These are phyloP conservation scores for Notospermus geniculatus DNA, from an alignment of 1,140 invertebrate species.

Conservation along the genomic window DNA sequence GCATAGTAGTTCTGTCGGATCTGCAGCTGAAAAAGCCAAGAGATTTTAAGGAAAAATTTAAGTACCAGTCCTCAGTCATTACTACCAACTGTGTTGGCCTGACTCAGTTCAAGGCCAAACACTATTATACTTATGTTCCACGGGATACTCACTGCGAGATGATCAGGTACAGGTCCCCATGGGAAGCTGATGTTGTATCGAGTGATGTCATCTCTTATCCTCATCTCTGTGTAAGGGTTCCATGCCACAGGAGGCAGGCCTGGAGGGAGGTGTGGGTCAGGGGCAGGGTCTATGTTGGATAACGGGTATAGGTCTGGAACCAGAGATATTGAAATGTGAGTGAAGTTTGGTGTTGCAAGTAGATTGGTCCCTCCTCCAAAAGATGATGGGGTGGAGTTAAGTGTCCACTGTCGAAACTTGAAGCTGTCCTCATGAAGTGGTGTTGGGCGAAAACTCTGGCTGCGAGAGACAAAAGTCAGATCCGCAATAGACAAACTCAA, in stretches of 20 bases:
- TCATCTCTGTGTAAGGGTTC: conserved; percentile 84
- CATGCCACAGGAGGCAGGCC: conserved; percentile 74
- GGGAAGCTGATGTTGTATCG: conserved; percentile 76
- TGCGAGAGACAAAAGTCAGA: too few relatives aligned
- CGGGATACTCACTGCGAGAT: neutral
- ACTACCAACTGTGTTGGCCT: too few relatives aligned
- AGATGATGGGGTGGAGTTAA: too few relatives aligned
- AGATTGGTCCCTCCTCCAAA: too few relatives aligned
- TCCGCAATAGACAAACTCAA: too few relatives aligned
- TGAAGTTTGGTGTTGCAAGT: too few relatives aligned
- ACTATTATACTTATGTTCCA: too few relatives aligned
- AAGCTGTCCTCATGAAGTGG: too few relatives aligned
- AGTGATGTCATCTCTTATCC: conserved; percentile 73
- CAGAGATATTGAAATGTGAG: too few relatives aligned
- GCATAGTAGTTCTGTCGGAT: conserved; percentile 82
- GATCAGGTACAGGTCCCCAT: conserved; percentile 68
- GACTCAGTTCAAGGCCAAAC: too few relatives aligned
- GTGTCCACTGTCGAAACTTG: too few relatives aligned
- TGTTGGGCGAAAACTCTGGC: too few relatives aligned
- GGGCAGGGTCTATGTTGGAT: conserved; percentile 61
- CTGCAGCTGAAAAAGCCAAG: conserved; percentile 50
- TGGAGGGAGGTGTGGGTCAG: conserved; percentile 63
- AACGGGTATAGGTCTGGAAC: conserved; percentile 70
- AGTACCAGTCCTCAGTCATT: neutral
- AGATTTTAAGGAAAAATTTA: neutral